Base-by-base conservation (phyloP, 2,113 vertebrate species). In the Crypturellus undulatus region DNA sequence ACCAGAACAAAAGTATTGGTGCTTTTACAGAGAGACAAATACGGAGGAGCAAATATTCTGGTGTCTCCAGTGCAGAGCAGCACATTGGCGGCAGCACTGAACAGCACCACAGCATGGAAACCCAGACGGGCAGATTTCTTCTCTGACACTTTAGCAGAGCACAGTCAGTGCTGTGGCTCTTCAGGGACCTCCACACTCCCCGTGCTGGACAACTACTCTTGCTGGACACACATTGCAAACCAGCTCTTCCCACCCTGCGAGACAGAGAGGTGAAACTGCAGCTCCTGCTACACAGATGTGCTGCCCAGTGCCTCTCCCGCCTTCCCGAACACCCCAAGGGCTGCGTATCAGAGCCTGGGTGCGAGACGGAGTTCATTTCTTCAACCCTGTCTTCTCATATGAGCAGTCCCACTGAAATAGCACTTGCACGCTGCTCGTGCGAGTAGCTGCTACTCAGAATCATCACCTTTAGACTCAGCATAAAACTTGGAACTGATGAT, bases 41-140 rank as follows among this genome's bases (percentile, higher is more conserved):
- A 70, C 0, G 14, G 34, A 89, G 71, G 30, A 91, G 92, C 78
- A 79, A 65, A 86, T 76, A 83, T 25, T 73, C 72, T 51, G 4
- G 3, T 80, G 34, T 34, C 76, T 88, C 85, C 38, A 78, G 94
- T 76, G 32, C n/a, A 38, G 56, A 93, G 58, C 36, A 84, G 60
- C 79, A 32, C 43, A 17, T 0, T 32, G 60, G 68, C 58, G 83
- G 72, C 22, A 70, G 65, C 79, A 71, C 64, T 78, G 68, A 77
- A 79, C 12, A 68, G 71, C 60, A 88, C 42, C 90, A 43, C 84
- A 95, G 79, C 79, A 95, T 60, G 59, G 79, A 90, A 88, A 64
- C 64, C 91, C 89, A 43, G n/a, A 83, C 87, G 56, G 89, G 63
- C 87, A 88, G 36, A 82, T 78, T 94, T 94, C 34, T 87, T 80